These are phyloP conservation scores for Cynaeus angustus DNA, from an alignment of 2,888 invertebrate species.

Conservation along the genomic window DNA sequence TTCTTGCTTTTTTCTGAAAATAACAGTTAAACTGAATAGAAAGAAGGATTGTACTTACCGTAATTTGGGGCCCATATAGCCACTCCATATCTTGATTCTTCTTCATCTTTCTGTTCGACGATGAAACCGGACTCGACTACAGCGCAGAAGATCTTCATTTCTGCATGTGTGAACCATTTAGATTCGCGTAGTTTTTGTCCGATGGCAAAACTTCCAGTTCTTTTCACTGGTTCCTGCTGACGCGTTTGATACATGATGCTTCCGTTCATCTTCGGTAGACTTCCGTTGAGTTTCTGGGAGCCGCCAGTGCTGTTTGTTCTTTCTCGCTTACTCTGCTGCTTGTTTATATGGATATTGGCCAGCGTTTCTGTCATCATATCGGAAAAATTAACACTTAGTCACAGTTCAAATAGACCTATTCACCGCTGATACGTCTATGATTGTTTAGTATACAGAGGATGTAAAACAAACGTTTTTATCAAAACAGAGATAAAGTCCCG, in stretches of 20 bases:
- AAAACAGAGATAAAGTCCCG: constrained; percentile 29
- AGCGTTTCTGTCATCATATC: constrained; percentile 52
- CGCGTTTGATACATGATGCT: constrained; percentile 39
- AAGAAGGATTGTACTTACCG: constrained; percentile 72
- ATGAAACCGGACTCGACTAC: constrained; percentile 84
- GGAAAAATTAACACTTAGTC: constrained; percentile 22
- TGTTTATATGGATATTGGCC: constrained; percentile 49
- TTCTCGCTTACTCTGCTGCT: constrained; percentile 25
- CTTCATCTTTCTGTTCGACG: constrained; percentile 77
- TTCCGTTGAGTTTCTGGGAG: constrained; percentile 5
- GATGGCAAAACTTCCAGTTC: constrained; percentile 79
- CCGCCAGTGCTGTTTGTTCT: constrained; percentile 6
- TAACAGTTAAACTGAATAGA: no score
- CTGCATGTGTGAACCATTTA: constrained; percentile 84
- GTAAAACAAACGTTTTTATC: constrained; percentile 36
- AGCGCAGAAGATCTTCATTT: constrained; percentile 81
- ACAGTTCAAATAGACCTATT: constrained; percentile 1
- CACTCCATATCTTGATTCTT: constrained; percentile 79
- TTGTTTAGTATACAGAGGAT: constrained; percentile 44
- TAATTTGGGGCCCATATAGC: constrained; percentile 83
- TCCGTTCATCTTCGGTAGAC: constrained; percentile 29
- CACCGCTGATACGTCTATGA: constrained; percentile 25
- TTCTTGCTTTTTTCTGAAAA: constrained; percentile 81
- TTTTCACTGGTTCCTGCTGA: constrained; percentile 52
- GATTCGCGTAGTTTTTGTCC: constrained; percentile 83